Evolutionary conservation across 2,888 invertebrate species (phyloP), one percentile per base, ranked within the genome.

Genomic region (Tipula confusa): DNA sequence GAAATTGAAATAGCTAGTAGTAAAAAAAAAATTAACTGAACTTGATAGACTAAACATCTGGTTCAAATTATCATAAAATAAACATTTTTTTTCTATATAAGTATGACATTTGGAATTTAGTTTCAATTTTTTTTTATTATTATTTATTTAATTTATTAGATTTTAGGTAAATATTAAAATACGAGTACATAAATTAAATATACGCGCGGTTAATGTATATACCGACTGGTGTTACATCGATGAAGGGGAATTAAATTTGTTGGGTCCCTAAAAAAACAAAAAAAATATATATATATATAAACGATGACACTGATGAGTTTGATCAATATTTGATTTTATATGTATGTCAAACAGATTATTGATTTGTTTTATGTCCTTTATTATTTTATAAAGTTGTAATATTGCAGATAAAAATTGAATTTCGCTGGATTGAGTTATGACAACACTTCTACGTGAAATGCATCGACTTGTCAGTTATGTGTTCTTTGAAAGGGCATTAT

Each of bases 21-120:
- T 38, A 38, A 15, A 43, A 43, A 15, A 43, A 3, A 24, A 64
- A 24, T 24, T 3, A 64, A 64, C 1, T 24, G 24, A 64, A 64
- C 64, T 24, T 24, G 64, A 64, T n/a, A 13, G 64, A 64, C 64
- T 64, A 24, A 64, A 64, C 64, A 64, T 64, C 64, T 64, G 64
- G 64, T 64, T 64, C 64, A 64, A 64, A 64, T 64, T 64, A 64
- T 64, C 64, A 64, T 64, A 64, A 64, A 64, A 64, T 64, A 64
- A 64, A 64, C 64, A 64, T 64, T 64, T 64, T 64, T 64, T 24
- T 64, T 24, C 64, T 24, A 4, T 18, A 18, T 2, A 13, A 24
- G 15, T 15, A 43, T 43, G 64, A 64, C 64, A 64, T 64, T 64
- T 24, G 64, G 64, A 64, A 64, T 64, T 64, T 64, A 64, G 64